Base-by-base conservation (phyloP, 2,113 vertebrate genomes). In the Ranitomeya imitator region DNA sequence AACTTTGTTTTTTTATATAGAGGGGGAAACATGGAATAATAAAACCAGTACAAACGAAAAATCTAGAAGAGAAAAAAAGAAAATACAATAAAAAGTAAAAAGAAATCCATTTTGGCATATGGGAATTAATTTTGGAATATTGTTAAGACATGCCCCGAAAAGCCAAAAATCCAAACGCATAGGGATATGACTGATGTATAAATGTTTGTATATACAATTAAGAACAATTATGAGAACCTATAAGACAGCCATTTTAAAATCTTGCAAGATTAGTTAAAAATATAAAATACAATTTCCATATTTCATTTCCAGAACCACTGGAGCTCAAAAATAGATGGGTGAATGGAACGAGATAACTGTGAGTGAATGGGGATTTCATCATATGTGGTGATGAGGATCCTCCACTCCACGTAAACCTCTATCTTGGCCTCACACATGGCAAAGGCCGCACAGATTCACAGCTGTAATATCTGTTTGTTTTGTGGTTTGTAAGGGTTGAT, bases 1-100 rank as follows among this genome's bases (percentile, higher is more conserved):
- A 95, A 93, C 95, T 95, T 95, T 94, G 95, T 95, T 94, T 93
- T 93, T 94, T 94, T 51, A 51, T 19, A 51, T 31, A 31, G 26
- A 31, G 26, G 59, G 21, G 31, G 57, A 95, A 94, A 94, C 94
- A 94, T n/a, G n/a, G n/a, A n/a, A n/a, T n/a, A 95, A 95, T 94
- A 95, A 95, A 93, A 93, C 92, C 0, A 18, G 89, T 78, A 85
- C 3, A 18, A 15, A 73, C 16, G 26, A 31, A 31, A 31, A 31
- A 31, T 31, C 26, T 31, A 15, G 4, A 37, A 37, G 54, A 31
- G 54, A 55, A 55, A 55, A 55, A 55, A 8, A n/a, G n/a, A n/a
- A 55, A 8, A 55, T 7, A 55, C 6, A 11, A 55, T 8, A 55
- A 55, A 55, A 55, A 55, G 4, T 8, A 55, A 55, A 55, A 55